Base-by-base conservation (phyloP, 2,113 vertebrate genomes). In the Sinosuthora webbiana region DNA sequence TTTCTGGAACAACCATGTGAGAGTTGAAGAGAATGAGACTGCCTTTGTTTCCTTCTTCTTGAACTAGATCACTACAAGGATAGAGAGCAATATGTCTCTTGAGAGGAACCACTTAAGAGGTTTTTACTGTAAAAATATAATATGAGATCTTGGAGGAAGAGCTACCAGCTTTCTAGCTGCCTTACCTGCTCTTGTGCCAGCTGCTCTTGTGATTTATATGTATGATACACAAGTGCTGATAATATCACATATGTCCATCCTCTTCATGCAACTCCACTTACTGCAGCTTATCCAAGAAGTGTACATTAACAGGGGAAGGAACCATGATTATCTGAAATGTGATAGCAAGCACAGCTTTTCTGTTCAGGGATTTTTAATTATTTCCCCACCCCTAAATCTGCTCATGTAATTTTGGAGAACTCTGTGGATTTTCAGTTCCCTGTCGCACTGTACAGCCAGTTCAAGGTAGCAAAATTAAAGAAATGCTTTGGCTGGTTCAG, bases 321-420 rank as follows among this genome's bases (percentile, higher is more conserved):
- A 65, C 87, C 42, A 17, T 49, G 55, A 83, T 81, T 73, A 80
- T 52, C 87, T 63, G 82, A 94, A 95, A 91, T 0, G 0, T 70
- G 75, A 90, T 57, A 95, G 44, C n/a, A 87, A 82, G 57, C 42
- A 80, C 70, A 77, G 39, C 22, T 93, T 88, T 87, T 93, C 89
- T 83, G 33, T 89, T 85, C 70, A 70, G 84, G 62, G 74, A 65
- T 87, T 95, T 84, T 80, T 65, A 82, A 67, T 76, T 44, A 25
- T 69, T 74, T 78, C 79, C 41, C 39, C 39, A n/a, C 59, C 21
- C 27, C 82, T 70, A 86, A 87, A 59, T 31, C 59, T 76, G 55
- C 16, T 83, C 52, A 60, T 91, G 52, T 52, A 91, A 83, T 91
- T 94, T 82, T 23, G 28, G 27, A 53, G n/a, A 18, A 13, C 31